These are phyloP conservation scores for Vulpes lagopus DNA, from an alignment of 2,113 vertebrate species.

Conservation along the genomic window DNA sequence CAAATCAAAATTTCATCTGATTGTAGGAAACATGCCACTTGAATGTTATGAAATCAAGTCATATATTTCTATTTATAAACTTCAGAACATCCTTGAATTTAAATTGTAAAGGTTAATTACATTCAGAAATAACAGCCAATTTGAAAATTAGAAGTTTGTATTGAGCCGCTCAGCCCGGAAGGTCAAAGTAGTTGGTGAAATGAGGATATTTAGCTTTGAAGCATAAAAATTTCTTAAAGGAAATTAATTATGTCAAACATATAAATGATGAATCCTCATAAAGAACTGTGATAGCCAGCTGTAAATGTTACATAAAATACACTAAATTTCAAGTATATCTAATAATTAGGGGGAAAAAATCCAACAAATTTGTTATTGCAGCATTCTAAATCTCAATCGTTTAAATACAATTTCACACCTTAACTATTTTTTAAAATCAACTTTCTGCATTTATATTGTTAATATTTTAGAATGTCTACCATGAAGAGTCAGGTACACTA, in stretches of 20 bases:
- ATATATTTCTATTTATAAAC: not conserved
- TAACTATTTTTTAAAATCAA: not conserved
- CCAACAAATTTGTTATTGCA: not conserved
- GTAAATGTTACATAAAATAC: not conserved
- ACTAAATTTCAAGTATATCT: not conserved
- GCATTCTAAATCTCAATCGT: not conserved
- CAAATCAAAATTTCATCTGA: not conserved
- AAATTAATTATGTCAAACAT: not conserved
- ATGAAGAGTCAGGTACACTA: not conserved
- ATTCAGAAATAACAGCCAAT: conserved; percentile 41
- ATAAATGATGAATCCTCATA: conserved; percentile 11
- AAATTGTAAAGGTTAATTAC: not conserved
- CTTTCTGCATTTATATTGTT: conserved; percentile 17
- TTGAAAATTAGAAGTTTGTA: conserved; percentile 17
- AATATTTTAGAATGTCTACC: not conserved
- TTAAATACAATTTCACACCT: not conserved
- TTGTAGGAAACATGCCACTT: not conserved
- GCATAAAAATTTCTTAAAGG: not conserved
- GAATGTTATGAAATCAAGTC: not conserved
- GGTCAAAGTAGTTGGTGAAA: not conserved
- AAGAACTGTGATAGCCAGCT: not conserved
- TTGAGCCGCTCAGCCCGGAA: not conserved
- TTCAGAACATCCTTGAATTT: not conserved
- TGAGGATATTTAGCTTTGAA: not conserved
- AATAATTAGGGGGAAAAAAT: not conserved